These are phyloP conservation scores for Caenorhabditis sp. DNA, from an alignment of 2,888 invertebrate genomes.

Conservation along the genomic window DNA sequence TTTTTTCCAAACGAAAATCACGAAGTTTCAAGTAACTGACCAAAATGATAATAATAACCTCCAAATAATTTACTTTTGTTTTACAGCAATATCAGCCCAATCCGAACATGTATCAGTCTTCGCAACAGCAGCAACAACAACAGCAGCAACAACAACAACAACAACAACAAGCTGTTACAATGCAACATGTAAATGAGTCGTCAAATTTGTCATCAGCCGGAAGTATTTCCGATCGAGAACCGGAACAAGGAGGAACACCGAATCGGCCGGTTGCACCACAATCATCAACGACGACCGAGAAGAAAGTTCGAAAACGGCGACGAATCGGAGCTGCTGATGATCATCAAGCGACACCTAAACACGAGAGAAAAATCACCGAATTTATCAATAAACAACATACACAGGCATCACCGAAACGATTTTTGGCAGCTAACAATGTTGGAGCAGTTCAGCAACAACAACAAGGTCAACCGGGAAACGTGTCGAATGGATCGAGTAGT, in stretches of 20 bases:
- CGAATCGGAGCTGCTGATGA: constrained; percentile 12
- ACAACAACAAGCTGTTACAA: constrained; percentile 14
- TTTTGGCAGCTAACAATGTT: not conserved
- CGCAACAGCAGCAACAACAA: not conserved
- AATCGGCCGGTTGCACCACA: constrained; percentile 32
- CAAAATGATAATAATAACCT: no score
- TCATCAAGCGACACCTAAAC: constrained; percentile 49
- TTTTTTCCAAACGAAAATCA: no score
- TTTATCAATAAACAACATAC: constrained; percentile 44
- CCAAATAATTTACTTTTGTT: no score
- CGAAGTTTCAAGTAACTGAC: no score
- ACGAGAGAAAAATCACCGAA: constrained; percentile 57
- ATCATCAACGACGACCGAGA: constrained; percentile 28
- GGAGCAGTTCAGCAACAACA: constrained; percentile 11
- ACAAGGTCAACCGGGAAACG: not conserved
- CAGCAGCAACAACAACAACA: constrained; percentile 24
- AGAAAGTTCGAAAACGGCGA: constrained; percentile 46
- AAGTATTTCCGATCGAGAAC: constrained; percentile 49
- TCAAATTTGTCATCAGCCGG: constrained; percentile 60
- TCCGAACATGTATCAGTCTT: not conserved
- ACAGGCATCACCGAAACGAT: constrained; percentile 35
- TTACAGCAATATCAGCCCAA: not conserved
- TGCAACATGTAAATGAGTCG: constrained; percentile 43
- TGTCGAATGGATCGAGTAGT: constrained; percentile 28
- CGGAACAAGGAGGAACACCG: constrained; percentile 41